Base-by-base conservation (phyloP, 2,797 vertebrate species). In the Mormyrops boulengeri region DNA sequence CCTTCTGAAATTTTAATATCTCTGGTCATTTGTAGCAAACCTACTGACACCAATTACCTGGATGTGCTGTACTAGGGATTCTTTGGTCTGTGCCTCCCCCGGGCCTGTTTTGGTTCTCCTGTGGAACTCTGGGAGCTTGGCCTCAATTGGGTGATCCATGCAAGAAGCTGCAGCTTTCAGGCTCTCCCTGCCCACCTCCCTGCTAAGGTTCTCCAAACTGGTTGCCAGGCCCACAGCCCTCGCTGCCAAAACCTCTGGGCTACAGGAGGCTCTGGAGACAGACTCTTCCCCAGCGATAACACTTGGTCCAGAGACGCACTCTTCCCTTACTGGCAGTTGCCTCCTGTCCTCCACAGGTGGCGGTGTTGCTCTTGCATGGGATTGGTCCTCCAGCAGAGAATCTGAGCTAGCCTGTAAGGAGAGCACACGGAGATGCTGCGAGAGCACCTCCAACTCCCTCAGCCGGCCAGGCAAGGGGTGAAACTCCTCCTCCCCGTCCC, bases 401-500 rank as follows among this genome's bases (percentile, higher is more conserved):
- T 91, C 93, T 80, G 90, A 92, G 91, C 91, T 91, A 50, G 90
- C 2, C 73, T 92, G 93, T 50, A 95, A 91, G 0, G 96, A 94
- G 90, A 95, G 91, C 89, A 91, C 91, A 80, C 95, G 96, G 26
- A 99, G 92, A 91, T 97, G 95, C 1, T 93, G 94, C 88, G 97
- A 95, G 90, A 99, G 93, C 53, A 92, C 94, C 89, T 97, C 96
- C 90, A 97, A 93, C 92, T 97, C 97, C 87, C 93, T 95, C 89
- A 99, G 94, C 88, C 94, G 94, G 0, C 96, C 91, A 5, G 98
- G 98, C 84, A 99, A 95, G 55, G 95, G 94, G 88, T 96, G 93
- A 90, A 97, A 99, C 73, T 99, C 98, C 1, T 98, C 97, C 0
- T 98, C 97, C 5, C 93, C 91, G 0, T 96, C 96, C 82, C 92